phyloP scores from a whole-genome alignment of 2,797 vertebrate genomes.

The Champsocephalus gunnari region DNA sequence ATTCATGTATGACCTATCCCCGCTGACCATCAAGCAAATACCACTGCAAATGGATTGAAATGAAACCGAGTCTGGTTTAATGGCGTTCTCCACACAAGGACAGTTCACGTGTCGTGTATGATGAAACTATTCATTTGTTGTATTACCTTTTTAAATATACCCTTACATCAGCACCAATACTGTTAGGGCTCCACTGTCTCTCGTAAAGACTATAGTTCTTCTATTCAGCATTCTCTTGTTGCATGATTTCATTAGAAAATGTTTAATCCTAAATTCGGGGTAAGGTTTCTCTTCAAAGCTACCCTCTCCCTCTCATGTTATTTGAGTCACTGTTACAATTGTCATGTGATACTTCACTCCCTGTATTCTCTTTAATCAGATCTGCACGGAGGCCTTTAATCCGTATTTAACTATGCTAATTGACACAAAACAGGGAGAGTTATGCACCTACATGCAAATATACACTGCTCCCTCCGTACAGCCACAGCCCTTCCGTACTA shows the following conservation, averaged over 20 bases:
- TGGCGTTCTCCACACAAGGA: not conserved
- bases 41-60: not conserved
- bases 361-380: slow-evolving; percentile 51
- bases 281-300: slow-evolving; percentile 29
- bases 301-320: slow-evolving; percentile 20
- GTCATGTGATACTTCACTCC: slow-evolving; percentile 34
- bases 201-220: not conserved
- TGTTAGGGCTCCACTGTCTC: not conserved
- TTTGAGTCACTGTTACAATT: slow-evolving; percentile 44
- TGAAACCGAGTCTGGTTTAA: not conserved
- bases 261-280: slow-evolving; percentile 32
- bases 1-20: not conserved
- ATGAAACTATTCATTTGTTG: slow-evolving; percentile 4
- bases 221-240: slow-evolving; percentile 17
- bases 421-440: slow-evolving; percentile 1
- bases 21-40: not conserved
- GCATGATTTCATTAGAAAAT: slow-evolving; percentile 25
- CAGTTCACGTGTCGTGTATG: not conserved
- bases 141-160: not conserved
- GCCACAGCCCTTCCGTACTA: not conserved
- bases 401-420: slow-evolving; percentile 38
- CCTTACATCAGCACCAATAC: not conserved
- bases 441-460: not conserved
- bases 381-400: slow-evolving; percentile 37
- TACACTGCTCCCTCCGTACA: not conserved